phyloP scores from a whole-genome alignment of 2,888 invertebrate species.

The Ptilodon capucinus region DNA sequence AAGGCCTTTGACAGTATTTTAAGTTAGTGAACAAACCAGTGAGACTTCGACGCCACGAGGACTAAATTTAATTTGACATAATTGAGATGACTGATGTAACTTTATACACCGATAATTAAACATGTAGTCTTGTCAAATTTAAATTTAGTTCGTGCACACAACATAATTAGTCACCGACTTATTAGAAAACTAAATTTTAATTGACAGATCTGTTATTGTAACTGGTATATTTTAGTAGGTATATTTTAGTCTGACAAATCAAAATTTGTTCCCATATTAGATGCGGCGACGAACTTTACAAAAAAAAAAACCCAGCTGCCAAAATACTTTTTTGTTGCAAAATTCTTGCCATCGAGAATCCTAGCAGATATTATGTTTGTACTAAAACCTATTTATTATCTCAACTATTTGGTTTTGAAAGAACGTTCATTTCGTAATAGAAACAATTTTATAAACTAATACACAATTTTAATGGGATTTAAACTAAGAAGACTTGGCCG shows the following conservation, averaged over 20 bases:
- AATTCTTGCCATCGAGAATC: conserved; percentile 6
- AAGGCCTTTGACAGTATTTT: no score
- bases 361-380: conserved; percentile 20
- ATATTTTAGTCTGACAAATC: background rate
- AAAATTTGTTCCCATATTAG: background rate
- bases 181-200: background rate
- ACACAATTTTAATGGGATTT: conserved; percentile 35
- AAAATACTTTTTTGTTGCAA: background rate
- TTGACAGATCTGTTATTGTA: background rate
- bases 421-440: conserved; percentile 38
- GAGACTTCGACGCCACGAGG: no score
- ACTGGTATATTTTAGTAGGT: no score
- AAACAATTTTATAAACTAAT: conserved; percentile 42
- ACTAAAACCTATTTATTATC: conserved; percentile 36
- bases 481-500: conserved; percentile 37
- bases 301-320: no score
- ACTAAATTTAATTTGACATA: no score
- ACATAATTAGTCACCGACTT: no score
- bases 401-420: conserved; percentile 58
- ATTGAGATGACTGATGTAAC: no score
- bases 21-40: no score
- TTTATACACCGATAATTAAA: no score
- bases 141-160: no score
- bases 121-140: no score
- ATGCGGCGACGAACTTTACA: background rate